phyloP scores from a whole-genome alignment of 1,140 invertebrate genomes.

The Macrotrachela quadricornifera region DNA sequence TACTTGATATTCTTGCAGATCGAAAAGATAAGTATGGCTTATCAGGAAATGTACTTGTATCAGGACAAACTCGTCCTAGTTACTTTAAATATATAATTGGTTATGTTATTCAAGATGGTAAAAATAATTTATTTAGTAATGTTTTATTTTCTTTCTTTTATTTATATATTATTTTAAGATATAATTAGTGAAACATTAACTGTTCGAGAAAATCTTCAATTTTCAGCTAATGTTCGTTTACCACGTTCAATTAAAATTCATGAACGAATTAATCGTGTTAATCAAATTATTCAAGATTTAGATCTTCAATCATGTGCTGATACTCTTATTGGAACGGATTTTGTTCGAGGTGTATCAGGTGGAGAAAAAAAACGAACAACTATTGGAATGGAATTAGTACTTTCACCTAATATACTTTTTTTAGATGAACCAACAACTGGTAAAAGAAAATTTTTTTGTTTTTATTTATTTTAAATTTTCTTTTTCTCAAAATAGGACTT shows the following conservation, averaged over 20 bases:
- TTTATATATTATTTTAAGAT: background rate
- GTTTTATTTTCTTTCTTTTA: too few species aligned
- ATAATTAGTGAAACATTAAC: conserved; percentile 13
- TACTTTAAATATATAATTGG: too few species aligned
- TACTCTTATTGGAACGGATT: conserved; percentile 23
- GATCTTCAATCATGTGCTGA: conserved; percentile 20
- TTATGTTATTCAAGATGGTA: too few species aligned
- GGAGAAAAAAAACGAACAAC: conserved; percentile 28
- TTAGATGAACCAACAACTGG: conserved; percentile 31
- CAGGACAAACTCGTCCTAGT: too few species aligned
- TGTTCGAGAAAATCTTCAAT: conserved; percentile 21
- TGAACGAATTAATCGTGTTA: conserved; percentile 17
- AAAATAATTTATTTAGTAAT: too few species aligned
- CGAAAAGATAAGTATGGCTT: too few species aligned
- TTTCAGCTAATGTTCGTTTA: conserved; percentile 23
- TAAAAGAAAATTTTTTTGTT: background rate
- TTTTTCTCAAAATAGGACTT: conserved; percentile 14
- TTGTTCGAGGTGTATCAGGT: conserved; percentile 27
- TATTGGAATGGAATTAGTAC: conserved; percentile 31
- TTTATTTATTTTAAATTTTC: too few species aligned
- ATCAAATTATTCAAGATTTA: conserved; percentile 21
- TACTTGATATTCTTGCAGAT: too few species aligned
- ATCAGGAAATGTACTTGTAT: too few species aligned
- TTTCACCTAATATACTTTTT: conserved; percentile 25
- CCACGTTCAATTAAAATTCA: conserved; percentile 10